A percentile compares a stretch with the other conserved stretches of the same genome.
Conservation (phyloP, 2,888 invertebrate genomes). For the Drosophila yooni region DNA sequence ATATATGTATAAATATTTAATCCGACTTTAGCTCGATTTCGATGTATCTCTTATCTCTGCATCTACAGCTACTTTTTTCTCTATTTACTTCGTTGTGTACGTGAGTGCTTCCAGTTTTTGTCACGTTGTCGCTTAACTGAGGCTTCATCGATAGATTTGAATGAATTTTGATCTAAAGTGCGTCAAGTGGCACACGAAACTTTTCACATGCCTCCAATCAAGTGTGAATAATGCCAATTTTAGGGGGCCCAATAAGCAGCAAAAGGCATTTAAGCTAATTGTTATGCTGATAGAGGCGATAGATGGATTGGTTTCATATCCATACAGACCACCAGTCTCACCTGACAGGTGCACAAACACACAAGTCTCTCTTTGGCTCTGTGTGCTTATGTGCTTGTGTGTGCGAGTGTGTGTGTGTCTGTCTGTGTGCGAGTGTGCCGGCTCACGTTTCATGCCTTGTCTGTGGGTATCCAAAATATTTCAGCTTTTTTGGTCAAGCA, state of each 20-base stretch:
- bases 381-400: too few species aligned
- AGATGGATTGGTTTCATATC: conserved; percentile 76
- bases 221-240: conserved; percentile 80
- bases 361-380: conserved; percentile 4
- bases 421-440: conserved; percentile 44
- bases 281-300: conserved; percentile 81
- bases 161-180: conserved; percentile 59
- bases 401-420: neutral
- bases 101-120: conserved; percentile 41
- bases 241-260: conserved; percentile 51
- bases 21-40: conserved; percentile 13
- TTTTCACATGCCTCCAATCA: conserved; percentile 75
- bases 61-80: conserved; percentile 8
- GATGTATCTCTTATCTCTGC: conserved; percentile 15
- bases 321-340: conserved; percentile 54
- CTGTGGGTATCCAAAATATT: conserved; percentile 53
- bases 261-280: conserved; percentile 72
- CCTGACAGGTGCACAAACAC: conserved; percentile 74
- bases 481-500: conserved; percentile 61
- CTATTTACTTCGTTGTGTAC: neutral
- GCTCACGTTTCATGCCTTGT: conserved; percentile 73
- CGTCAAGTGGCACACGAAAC: conserved; percentile 23
- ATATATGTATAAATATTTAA: conserved; percentile 2
- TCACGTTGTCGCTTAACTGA: conserved; percentile 59
- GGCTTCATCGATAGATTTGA: conserved; percentile 49